These are phyloP conservation scores for Hydrozoanthus tunicans DNA, from an alignment of 64 coral and sea anemone genomes.

Conservation along the genomic window DNA sequence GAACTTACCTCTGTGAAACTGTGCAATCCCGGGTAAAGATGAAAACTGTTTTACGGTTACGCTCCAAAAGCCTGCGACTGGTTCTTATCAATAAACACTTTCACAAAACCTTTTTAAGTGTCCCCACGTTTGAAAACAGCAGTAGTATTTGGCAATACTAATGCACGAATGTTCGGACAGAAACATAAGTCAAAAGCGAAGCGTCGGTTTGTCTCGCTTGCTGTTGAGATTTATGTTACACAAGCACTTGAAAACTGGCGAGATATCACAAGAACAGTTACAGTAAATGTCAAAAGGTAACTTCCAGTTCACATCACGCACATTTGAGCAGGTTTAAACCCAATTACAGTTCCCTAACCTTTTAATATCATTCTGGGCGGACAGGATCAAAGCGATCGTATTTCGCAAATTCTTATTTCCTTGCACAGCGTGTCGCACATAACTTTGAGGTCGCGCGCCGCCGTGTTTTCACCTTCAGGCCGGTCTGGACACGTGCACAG, in stretches of 20 bases:
- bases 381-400: not conserved
- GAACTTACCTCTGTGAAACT: not conserved
- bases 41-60: not conserved
- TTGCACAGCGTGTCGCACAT: not conserved
- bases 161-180: not conserved
- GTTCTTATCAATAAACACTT: not conserved
- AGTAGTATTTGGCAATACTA: not conserved
- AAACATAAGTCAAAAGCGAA: slow-evolving; percentile 9
- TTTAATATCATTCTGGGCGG: not conserved
- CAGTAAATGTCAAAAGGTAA: not conserved
- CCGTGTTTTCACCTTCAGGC: not conserved
- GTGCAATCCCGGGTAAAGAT: not conserved
- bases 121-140: not conserved
- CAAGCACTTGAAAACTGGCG: not conserved
- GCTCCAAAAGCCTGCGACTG: not conserved
- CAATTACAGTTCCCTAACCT: not conserved
- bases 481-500: not conserved
- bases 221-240: not conserved
- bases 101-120: not conserved
- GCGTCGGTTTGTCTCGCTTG: not conserved
- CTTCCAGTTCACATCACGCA: not conserved
- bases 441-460: not conserved
- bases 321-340: not conserved
- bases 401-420: not conserved
- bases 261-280: not conserved